Conservation (phyloP, 2,113 vertebrate genomes). For the Theropithecus gelada region DNA sequence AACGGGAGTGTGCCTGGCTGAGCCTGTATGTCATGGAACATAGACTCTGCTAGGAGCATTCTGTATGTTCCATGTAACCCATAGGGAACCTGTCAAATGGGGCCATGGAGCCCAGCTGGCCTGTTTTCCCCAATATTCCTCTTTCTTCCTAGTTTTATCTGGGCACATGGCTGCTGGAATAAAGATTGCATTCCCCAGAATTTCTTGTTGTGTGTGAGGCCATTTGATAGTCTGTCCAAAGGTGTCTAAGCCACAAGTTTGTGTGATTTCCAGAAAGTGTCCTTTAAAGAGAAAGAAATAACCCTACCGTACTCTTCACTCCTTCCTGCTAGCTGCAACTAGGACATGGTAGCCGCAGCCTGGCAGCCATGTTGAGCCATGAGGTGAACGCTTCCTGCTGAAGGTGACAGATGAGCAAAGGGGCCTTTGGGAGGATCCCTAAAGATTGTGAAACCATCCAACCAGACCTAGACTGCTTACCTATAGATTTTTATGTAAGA, state of each 20-base stretch:
- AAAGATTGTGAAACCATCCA: neutral
- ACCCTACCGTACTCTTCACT: neutral
- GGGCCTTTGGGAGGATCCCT: too few relatives aligned
- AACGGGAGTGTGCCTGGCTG: neutral
- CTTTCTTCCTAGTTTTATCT: neutral
- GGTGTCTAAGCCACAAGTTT: neutral
- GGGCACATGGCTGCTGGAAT: neutral
- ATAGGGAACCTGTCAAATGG: accelerated
- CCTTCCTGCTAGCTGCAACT: neutral
- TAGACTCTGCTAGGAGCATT: too few relatives aligned
- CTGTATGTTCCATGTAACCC: too few relatives aligned
- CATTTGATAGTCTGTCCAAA: neutral
- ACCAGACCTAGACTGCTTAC: neutral
- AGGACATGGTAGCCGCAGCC: neutral
- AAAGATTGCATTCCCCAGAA: neutral
- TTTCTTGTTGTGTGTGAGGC: neutral
- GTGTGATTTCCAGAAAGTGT: neutral
- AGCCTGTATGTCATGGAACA: neutral
- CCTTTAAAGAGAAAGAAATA: neutral
- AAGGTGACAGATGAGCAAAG: neutral
- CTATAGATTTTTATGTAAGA: neutral
- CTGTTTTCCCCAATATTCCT: too few relatives aligned
- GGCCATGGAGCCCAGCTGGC: neutral
- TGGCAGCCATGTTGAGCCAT: neutral
- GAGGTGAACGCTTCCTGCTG: neutral